Base-by-base conservation (phyloP, 2,113 vertebrate genomes). In the Leuciscus idus region DNA sequence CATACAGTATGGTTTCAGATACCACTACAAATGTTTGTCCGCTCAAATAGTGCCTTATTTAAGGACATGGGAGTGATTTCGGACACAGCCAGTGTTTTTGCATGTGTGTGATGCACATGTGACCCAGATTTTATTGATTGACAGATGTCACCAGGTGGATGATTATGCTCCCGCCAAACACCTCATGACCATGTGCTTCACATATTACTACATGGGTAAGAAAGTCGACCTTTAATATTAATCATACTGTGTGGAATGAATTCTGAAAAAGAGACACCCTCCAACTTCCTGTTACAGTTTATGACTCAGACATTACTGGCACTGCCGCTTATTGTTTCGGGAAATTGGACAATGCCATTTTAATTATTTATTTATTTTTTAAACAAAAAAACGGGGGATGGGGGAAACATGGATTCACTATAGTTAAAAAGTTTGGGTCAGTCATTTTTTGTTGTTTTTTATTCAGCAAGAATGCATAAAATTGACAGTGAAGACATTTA, bases 131-230 rank as follows among this genome's bases (percentile, higher is more conserved):
- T 90, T 26, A 85, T 59, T 86, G 19, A 0, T 90, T 87, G 0
- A 1, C 94, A 99, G 98, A 91, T 99, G 98, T 88, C 95, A 96
- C 91, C 97, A 99, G 94, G 96, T 97, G 97, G 98, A 99, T 0
- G 98, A 99, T 91, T 99, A 99, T 85, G 96, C 95, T 76, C 98
- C 98, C 0, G 98, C 98, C 83, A 99, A 99, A 92, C 98, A 97
- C 92, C 96, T 99, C 89, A 99, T 99, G 98, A 99, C 98, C 61
- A 99, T 99, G 98, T 99, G 98, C 84, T 99, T 99, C 92, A 99
- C 98, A 0, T 99, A 97, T 90, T 99, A 98, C 91, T 94, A 99
- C 66, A 57, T 96, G 0, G 98, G 98, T 99, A 93, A 97, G 91
- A 11, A 15, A 57, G 62, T 30, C 36, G 4, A 66, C 26, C 39